These are phyloP conservation scores for Tenodera sinensis DNA, from an alignment of 2,888 invertebrate species.

Conservation along the genomic window DNA sequence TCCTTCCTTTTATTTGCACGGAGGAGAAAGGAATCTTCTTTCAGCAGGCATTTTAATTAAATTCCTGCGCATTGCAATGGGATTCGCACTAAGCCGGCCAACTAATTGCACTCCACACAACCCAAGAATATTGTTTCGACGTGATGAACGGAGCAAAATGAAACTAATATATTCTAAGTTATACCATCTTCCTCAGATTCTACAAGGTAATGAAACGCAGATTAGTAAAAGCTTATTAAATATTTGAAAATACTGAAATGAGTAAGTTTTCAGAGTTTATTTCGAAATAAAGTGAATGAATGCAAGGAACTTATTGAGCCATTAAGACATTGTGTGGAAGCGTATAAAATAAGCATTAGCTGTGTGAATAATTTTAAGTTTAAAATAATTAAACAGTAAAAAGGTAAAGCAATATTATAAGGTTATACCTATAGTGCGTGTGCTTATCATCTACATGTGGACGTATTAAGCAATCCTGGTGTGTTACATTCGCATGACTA, in stretches of 20 bases:
- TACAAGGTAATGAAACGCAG: background rate
- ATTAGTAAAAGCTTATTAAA: background rate
- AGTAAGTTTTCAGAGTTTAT: no score
- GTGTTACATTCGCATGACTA: no score
- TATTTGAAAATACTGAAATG: background rate
- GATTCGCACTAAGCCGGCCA: background rate
- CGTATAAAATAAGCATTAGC: no score
- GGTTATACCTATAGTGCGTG: no score
- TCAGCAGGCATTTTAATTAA: slow-evolving; percentile 17
- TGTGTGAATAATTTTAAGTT: no score
- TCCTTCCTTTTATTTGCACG: background rate
- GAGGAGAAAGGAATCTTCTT: slow-evolving; percentile 7
- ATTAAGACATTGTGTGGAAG: no score
- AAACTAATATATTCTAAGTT: background rate
- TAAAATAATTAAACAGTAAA: no score
- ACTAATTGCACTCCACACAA: background rate
- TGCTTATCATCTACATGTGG: no score
- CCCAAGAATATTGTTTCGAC: background rate
- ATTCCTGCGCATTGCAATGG: background rate
- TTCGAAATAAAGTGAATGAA: no score
- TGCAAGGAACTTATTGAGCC: no score
- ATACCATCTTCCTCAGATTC: background rate
- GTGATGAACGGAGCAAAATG: background rate
- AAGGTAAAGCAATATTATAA: no score
- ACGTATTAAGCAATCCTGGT: no score